A percentile compares a stretch with the other conserved stretches of the same genome.
phyloP scores from a whole-genome alignment of 2,888 invertebrate genomes.

The Drosophila atripex region DNA sequence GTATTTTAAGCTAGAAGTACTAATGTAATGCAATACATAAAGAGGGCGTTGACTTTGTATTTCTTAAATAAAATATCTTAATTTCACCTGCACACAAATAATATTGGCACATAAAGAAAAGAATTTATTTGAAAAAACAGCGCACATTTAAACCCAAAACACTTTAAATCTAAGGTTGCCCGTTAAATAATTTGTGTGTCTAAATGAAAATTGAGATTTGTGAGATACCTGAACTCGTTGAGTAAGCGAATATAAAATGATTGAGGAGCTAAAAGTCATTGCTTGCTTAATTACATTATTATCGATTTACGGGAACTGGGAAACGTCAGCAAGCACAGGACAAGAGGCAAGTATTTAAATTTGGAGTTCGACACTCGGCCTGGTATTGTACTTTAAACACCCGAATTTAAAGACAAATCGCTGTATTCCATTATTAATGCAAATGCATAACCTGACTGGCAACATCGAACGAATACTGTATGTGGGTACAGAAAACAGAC shows the following conservation, averaged over 20 bases:
- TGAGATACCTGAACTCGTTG: constrained; percentile 12
- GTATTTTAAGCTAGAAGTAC: not conserved
- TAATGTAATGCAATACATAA: not conserved
- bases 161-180: not conserved
- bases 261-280: constrained; percentile 35
- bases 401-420: constrained; percentile 20
- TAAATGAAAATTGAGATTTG: constrained; percentile 15
- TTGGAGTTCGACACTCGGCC: constrained; percentile 18
- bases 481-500: not conserved
- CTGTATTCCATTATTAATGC: constrained; percentile 21
- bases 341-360: constrained; percentile 2
- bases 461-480: constrained; percentile 12
- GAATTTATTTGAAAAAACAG: not conserved
- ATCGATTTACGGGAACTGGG: constrained; percentile 23
- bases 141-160: not conserved
- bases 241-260: constrained; percentile 15
- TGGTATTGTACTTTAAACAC: constrained; percentile 32
- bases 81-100: too few species aligned
- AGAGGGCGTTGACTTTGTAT: not conserved
- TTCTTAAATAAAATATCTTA: too few species aligned
- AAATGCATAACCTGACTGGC: constrained; percentile 19
- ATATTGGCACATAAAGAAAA: not conserved
- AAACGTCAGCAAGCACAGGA: constrained; percentile 5
- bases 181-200: constrained; percentile 21
- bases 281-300: constrained; percentile 32